Evolutionary conservation across 2,797 vertebrate genomes (phyloP).

Genomic region (Acipenser transmontanus): DNA sequence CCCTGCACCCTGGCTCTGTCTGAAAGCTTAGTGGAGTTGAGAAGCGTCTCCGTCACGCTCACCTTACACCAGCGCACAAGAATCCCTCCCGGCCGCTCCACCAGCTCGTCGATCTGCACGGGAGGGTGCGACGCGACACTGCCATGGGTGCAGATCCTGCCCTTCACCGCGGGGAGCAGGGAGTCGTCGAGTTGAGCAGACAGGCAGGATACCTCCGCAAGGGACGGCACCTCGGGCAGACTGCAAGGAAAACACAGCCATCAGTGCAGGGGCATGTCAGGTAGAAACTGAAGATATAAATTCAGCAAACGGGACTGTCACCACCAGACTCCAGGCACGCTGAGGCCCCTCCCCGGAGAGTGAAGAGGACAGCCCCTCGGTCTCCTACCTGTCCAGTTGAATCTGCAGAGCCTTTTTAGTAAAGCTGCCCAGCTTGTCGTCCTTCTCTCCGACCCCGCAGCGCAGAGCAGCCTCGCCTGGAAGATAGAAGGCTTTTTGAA

Average conservation of each 20-base stretch:
- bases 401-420: slow-evolving; percentile 92
- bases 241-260: slow-evolving; percentile 39
- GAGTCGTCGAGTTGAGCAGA: slow-evolving; percentile 91
- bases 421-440: slow-evolving; percentile 83
- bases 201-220: slow-evolving; percentile 88
- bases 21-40: no score
- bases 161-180: slow-evolving; percentile 73
- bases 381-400: slow-evolving; percentile 85
- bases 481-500: slow-evolving; percentile 23
- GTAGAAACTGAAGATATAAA: no score
- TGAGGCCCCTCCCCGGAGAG: no score
- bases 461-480: slow-evolving; percentile 83
- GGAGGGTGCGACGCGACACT: slow-evolving; percentile 84
- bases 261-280: no score
- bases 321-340: no score
- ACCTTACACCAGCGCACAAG: slow-evolving; percentile 96
- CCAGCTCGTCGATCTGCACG: slow-evolving; percentile 87
- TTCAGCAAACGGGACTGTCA: no score
- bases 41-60: slow-evolving; percentile 19
- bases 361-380: no score
- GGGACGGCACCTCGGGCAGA: slow-evolving; percentile 86
- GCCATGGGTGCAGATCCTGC: slow-evolving; percentile 74
- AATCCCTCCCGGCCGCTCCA: slow-evolving; percentile 85
- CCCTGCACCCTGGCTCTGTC: no score
- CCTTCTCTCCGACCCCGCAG: slow-evolving; percentile 70